A percentile compares a stretch with the other conserved stretches of the same genome.
phyloP scores from a whole-genome alignment of 2,797 vertebrate genomes.

The Intellagama lesueurii region DNA sequence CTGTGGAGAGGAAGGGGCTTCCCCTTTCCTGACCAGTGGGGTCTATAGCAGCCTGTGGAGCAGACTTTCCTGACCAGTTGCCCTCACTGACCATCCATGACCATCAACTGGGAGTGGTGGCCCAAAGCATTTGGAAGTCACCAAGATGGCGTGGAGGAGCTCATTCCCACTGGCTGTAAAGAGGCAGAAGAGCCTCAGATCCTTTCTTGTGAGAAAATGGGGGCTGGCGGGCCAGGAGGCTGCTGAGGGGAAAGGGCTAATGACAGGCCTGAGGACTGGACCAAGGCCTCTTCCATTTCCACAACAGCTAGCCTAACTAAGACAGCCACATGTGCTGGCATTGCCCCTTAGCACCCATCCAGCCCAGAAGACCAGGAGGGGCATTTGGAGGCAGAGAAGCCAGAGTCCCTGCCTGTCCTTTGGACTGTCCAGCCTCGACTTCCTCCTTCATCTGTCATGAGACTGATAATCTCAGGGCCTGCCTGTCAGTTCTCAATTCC shows the following conservation, averaged over 20 bases:
- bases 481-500: too few species aligned
- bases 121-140: not conserved
- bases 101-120: not conserved
- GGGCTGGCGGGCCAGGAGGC: too few species aligned
- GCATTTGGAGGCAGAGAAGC: too few species aligned
- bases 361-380: too few species aligned
- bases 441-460: too few species aligned
- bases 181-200: not conserved
- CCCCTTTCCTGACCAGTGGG: not conserved
- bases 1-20: not conserved
- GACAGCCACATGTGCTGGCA: constrained; percentile 22
- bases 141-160: not conserved
- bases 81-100: not conserved
- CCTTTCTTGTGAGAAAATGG: not conserved
- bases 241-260: not conserved
- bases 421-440: too few species aligned
- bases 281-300: constrained; percentile 30
- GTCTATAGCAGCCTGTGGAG: not conserved
- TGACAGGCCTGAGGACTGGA: constrained; percentile 58
- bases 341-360: too few species aligned
- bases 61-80: not conserved
- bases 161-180: too few species aligned
- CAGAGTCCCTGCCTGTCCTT: too few species aligned
- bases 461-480: too few species aligned
- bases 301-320: constrained; percentile 72